These are phyloP conservation scores for Chlamydotis undulata DNA, from an alignment of 2,113 vertebrate species.

Conservation along the genomic window DNA sequence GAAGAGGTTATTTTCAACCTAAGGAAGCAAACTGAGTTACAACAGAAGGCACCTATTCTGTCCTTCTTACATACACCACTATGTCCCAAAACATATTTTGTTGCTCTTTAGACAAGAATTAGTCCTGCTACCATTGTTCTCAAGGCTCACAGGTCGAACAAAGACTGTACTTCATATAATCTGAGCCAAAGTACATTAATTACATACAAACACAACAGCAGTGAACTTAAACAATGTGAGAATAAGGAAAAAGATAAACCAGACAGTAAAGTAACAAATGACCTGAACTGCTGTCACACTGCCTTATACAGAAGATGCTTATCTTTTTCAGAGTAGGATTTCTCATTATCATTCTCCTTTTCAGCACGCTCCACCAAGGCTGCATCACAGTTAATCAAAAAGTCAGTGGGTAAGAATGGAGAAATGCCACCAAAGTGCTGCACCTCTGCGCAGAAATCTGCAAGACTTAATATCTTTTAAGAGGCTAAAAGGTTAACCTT, in stretches of 20 bases:
- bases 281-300: not conserved
- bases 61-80: not conserved
- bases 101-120: not conserved
- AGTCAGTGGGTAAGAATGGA: not conserved
- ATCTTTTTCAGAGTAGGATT: not conserved
- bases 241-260: not conserved
- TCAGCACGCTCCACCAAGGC: not conserved
- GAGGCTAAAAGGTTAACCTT: not conserved
- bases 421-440: not conserved
- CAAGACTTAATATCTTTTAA: rapidly evolving
- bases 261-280: not conserved
- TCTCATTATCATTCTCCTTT: not conserved
- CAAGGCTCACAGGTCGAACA: not conserved
- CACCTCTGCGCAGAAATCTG: not conserved
- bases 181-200: not conserved
- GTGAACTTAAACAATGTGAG: not conserved
- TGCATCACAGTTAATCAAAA: rapidly evolving
- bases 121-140: not conserved
- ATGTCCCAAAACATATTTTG: not conserved
- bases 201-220: conserved; percentile 5
- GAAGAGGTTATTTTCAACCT: conserved; percentile 19
- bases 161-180: not conserved
- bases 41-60: not conserved
- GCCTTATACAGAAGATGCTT: not conserved
- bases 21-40: not conserved